These are phyloP conservation scores for Presbytis comata DNA, from an alignment of 2,797 vertebrate genomes.

Conservation along the genomic window DNA sequence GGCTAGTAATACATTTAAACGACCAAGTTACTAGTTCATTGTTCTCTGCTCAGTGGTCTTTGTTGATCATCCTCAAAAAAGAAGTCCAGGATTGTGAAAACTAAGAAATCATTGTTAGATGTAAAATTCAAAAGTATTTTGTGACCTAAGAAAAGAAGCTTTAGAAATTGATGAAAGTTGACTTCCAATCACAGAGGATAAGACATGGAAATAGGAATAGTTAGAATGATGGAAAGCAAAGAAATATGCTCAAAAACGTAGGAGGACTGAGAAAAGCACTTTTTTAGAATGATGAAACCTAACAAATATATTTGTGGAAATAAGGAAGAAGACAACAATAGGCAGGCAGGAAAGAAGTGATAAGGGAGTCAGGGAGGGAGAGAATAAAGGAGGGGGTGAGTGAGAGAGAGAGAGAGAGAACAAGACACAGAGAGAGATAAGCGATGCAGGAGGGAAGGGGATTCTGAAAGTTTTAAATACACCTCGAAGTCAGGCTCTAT, in stretches of 20 bases:
- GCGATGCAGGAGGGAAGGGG: background rate
- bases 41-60: constrained; percentile 66
- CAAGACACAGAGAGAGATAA: background rate
- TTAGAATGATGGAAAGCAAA: constrained; percentile 15
- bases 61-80: constrained; percentile 46
- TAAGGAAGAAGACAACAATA: background rate
- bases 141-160: background rate
- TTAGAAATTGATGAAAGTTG: constrained; percentile 39
- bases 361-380: too few species aligned
- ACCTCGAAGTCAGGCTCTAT: background rate
- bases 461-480: background rate
- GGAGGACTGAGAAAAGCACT: background rate
- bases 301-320: background rate
- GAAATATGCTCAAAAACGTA: background rate
- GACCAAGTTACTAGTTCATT: constrained; percentile 68
- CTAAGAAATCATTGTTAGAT: background rate
- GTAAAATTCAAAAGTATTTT: constrained; percentile 43
- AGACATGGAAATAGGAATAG: background rate
- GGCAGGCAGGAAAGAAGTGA: background rate
- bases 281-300: background rate
- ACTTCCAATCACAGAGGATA: background rate
- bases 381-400: background rate
- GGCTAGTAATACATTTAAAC: constrained; percentile 62
- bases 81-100: background rate
- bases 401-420: too few species aligned